Percentiles rank a stretch among this genome's conserved stretches.
phyloP scores from a whole-genome alignment of 2,888 invertebrate species.

The Lypha dubia region DNA sequence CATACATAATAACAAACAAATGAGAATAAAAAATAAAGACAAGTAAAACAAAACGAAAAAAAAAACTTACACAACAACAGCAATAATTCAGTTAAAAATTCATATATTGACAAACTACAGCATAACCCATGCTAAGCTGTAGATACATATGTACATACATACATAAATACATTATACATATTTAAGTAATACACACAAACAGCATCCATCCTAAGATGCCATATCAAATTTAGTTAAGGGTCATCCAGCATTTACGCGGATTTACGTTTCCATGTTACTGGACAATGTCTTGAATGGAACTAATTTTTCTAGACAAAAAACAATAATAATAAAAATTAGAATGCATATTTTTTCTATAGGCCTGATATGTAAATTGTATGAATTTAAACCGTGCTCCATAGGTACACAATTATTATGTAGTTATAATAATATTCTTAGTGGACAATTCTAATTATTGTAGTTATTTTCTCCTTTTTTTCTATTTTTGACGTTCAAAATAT shows the following conservation, averaged over 20 bases:
- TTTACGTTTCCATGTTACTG: not conserved
- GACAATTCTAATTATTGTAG: no score
- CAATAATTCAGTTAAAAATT: conserved; percentile 35
- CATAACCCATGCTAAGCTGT: conserved; percentile 58
- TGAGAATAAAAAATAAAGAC: conserved; percentile 47
- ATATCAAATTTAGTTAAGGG: conserved; percentile 1
- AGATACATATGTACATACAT: not conserved
- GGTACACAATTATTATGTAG: no score
- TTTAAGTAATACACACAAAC: not conserved
- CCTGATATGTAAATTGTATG: no score
- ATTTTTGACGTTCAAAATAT: no score
- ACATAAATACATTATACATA: not conserved
- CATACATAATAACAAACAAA: conserved; percentile 68
- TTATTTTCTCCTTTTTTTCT: no score
- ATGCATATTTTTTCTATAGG: no score
- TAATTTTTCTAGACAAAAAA: no score
- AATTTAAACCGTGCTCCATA: no score
- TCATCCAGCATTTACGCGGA: not conserved
- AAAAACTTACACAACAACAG: conserved; percentile 49
- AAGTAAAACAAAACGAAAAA: conserved; percentile 33
- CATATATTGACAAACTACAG: conserved; percentile 57
- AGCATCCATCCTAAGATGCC: conserved; percentile 28
- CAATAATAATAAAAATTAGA: no score
- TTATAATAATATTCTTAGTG: no score
- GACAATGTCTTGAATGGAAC: no score